Conservation (phyloP, 2,888 invertebrate genomes). For the Diaperis boleti region DNA sequence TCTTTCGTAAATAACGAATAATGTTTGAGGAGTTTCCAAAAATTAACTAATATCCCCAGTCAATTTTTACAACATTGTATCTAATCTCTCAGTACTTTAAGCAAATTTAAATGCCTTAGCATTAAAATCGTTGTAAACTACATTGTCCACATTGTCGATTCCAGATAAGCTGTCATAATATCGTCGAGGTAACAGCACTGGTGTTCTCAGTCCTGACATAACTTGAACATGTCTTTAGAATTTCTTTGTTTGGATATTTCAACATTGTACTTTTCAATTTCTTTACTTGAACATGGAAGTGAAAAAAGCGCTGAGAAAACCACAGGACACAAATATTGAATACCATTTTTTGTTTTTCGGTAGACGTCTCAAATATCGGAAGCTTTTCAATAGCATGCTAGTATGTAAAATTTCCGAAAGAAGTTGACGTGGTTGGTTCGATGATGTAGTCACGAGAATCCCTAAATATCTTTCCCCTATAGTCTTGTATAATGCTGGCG, state of each 20-base stretch:
- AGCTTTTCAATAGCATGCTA: slow-evolving; percentile 35
- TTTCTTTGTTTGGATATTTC: background rate
- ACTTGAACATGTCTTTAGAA: background rate
- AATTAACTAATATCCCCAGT: too few relatives aligned
- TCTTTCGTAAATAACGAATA: too few relatives aligned
- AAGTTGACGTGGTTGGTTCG: slow-evolving; percentile 59
- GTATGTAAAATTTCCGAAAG: slow-evolving; percentile 44
- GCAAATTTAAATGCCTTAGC: too few relatives aligned
- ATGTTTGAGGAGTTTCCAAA: too few relatives aligned
- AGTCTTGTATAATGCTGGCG: slow-evolving; percentile 60
- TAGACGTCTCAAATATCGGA: slow-evolving; percentile 22
- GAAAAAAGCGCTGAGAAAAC: slow-evolving; percentile 1
- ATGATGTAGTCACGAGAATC: slow-evolving; percentile 63
- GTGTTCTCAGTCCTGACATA: too few relatives aligned
- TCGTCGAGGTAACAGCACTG: too few relatives aligned
- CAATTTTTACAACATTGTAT: too few relatives aligned
- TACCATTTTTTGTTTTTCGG: slow-evolving; percentile 6
- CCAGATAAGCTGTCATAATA: too few relatives aligned
- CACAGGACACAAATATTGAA: slow-evolving; percentile 17
- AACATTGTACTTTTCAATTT: background rate
- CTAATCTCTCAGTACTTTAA: too few relatives aligned
- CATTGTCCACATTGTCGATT: too few relatives aligned
- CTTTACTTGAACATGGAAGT: slow-evolving; percentile 4
- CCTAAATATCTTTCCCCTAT: slow-evolving; percentile 64
- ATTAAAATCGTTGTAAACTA: too few relatives aligned